Base-by-base conservation (phyloP, 2,113 vertebrate genomes). In the Xenus cinereus region DNA sequence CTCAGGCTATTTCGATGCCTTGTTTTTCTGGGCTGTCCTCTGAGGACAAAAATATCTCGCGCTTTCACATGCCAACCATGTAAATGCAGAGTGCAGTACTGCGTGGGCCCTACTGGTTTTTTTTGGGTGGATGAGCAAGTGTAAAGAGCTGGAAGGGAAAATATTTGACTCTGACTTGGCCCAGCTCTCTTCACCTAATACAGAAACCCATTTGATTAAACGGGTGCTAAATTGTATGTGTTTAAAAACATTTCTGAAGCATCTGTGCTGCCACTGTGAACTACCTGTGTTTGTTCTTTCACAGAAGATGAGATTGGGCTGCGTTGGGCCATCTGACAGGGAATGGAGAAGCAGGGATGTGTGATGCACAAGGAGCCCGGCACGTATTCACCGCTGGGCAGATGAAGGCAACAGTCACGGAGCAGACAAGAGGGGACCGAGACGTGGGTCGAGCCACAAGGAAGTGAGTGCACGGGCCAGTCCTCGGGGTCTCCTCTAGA, bases 221-320 rank as follows among this genome's bases (percentile, higher is more conserved):
- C 1, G 11, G 83, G 35, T 0, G 1, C 46, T 57, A 45, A 77
- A 77, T 11, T 0, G 0, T 17, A 14, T 10, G n/a, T 33, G 16
- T 17, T 15, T 45, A 50, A 35, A 67, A 84, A 28, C 13, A 2
- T 4, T 53, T 50, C 32, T 53, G 59, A 66, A 84, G 76, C 32
- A 5, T 6, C 37, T 66, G 14, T 6, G 12, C 53, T 46, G 39
- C 59, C 33, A 9, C 35, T 62, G 50, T 50, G 66, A 57, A 24
- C 41, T 39, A 57, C 41, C 51, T 10, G 45, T 7, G 1, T 12
- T 69, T 32, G 30, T 35, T 39, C 33, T 18, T 12, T 9, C 78
- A 68, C n/a, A 41, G 24, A 45, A 37, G 26, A 21, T 1, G 16
- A 51, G 43, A 4, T 2, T 7, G 39, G 2, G 16, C 60, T 28